Evolutionary conservation across 2,888 invertebrate species (phyloP), one percentile per base, ranked within the genome.

Genomic region (Mimumesa dahlbomi): DNA sequence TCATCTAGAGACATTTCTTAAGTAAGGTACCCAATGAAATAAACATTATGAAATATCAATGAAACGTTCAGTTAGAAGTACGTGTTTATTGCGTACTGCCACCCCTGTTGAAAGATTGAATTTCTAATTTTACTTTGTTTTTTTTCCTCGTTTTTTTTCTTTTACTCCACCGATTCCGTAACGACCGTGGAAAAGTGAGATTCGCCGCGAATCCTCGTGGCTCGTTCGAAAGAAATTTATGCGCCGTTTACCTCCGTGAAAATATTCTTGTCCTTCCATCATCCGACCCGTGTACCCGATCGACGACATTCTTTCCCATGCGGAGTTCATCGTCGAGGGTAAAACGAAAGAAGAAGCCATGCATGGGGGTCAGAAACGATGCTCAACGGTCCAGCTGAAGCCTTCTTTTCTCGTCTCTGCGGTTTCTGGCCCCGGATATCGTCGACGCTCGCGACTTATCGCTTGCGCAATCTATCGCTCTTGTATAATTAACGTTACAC

Each of bases 261-360:
- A 56, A 59, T 48, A 43, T 42, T 22, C 9, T 19, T 40, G 49
- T 46, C 31, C 21, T 50, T 59, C 29, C 52, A 48, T 16, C 54
- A 66, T 58, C 53, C 48, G 59, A 4, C 46, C 25, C 58, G 48
- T 40, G 66, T 52, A 67, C 77, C 38, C 59, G 71, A 77, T 73
- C 58, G 62, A 62, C 70, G 50, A 75, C 77, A 77, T 77, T 77
- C 75, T 67, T 77, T 77, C 66, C 57, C 67, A 67, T 66, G 69
- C 52, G 43, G 57, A 45, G 48, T n/a, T 7, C 50, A 49, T 38
- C 59, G 53, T 43, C 52, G 42, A 59, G 56, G 63, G 53, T 34
- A 34, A 4, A 7, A 52, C 43, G 34, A 57, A 73, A 64, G 45
- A 61, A 48, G 68, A 68, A 68, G 45, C 63, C 63, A 3, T 49